Percentiles rank a stretch among this genome's conserved stretches.
These are phyloP conservation scores for Pollenia amentaria DNA, from an alignment of 2,888 invertebrate genomes.

Conservation along the genomic window DNA sequence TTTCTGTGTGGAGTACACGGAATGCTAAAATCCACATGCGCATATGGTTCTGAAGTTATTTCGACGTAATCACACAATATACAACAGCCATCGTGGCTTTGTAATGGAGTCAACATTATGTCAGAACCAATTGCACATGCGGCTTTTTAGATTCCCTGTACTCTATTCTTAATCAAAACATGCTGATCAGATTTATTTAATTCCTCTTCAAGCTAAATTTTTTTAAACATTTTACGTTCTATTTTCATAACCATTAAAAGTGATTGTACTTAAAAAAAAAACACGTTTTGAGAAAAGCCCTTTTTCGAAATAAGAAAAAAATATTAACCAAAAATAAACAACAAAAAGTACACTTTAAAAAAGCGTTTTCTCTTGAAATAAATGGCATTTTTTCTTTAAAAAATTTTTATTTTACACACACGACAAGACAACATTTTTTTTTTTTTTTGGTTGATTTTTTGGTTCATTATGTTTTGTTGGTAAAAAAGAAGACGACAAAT, in stretches of 20 bases:
- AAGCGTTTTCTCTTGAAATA: conserved; percentile 15
- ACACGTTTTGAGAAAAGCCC: conserved; percentile 15
- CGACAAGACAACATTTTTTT: neutral
- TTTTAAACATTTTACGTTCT: neutral
- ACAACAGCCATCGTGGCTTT: too few species aligned
- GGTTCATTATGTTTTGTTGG: neutral
- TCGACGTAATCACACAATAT: too few species aligned
- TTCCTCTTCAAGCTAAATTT: neutral
- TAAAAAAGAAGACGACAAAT: conserved; percentile 13
- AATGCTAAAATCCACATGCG: too few species aligned
- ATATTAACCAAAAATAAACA: neutral
- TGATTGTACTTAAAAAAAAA: conserved; percentile 11
- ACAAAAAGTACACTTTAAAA: neutral
- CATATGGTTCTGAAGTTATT: too few species aligned
- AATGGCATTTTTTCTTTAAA: neutral
- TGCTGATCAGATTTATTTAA: conserved; percentile 12
- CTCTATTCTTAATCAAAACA: neutral
- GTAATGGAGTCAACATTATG: too few species aligned
- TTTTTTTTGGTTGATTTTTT: neutral
- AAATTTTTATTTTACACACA: neutral
- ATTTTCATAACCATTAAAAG: neutral
- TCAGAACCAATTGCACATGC: too few species aligned
- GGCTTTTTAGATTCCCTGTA: too few species aligned
- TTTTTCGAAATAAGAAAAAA: conserved; percentile 11
- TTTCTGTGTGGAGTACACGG: too few species aligned